Conservation (phyloP, 2,797 vertebrate species). For the Tamandua tetradactyla region DNA sequence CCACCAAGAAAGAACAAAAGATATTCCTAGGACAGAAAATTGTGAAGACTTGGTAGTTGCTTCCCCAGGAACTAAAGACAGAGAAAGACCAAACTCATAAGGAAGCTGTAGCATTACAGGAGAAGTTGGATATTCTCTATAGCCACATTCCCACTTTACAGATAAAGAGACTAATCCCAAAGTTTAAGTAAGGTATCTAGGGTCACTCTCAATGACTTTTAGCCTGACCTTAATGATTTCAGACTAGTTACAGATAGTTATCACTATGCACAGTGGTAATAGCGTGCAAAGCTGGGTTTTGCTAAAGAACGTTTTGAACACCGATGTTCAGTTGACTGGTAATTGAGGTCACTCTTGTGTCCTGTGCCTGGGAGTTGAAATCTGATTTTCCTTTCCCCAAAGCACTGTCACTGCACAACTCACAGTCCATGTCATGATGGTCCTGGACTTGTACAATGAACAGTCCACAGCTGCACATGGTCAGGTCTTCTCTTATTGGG, state of each 20-base stretch:
- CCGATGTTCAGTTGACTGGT: not conserved
- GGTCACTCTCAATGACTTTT: not conserved
- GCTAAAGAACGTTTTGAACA: not conserved
- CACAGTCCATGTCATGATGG: no score
- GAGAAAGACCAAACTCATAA: not conserved
- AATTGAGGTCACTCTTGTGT: not conserved
- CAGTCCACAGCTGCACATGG: not conserved
- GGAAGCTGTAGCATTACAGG: not conserved
- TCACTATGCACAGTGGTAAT: not conserved
- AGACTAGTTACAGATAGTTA: no score
- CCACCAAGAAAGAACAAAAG: no score
- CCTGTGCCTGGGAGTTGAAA: not conserved
- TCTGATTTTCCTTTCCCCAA: not conserved
- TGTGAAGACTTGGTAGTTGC: no score
- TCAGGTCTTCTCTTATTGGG: not conserved
- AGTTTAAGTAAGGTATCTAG: not conserved
- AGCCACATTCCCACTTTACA: not conserved
- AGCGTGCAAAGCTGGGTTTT: not conserved
- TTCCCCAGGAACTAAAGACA: no score
- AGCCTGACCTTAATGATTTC: not conserved
- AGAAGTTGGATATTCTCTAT: not conserved
- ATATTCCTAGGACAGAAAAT: no score
- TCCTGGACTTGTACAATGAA: not conserved
- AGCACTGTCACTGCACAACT: not conserved
- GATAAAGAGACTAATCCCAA: not conserved